Evolutionary conservation across 2,888 invertebrate genomes (phyloP).

Genomic region (Drosophila nr. fundita): DNA sequence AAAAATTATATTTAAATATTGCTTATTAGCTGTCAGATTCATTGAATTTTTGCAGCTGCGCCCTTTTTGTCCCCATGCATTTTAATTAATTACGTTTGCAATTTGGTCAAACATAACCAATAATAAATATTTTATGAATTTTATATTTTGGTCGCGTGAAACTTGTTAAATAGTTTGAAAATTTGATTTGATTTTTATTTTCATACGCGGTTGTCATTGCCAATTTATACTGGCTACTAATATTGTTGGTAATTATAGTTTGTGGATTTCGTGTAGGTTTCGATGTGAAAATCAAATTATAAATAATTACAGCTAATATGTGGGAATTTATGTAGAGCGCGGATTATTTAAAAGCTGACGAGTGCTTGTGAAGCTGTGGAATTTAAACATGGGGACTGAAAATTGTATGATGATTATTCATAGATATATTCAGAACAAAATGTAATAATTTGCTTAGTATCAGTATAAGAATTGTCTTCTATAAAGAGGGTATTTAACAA

Average conservation of each 20-base stretch:
- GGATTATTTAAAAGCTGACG: no score
- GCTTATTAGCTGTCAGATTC: conserved; percentile 17
- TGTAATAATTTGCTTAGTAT: not conserved
- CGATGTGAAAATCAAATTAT: conserved; percentile 1
- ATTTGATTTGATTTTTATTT: conserved; percentile 42
- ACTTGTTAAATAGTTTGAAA: conserved; percentile 62
- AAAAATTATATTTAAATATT: conserved; percentile 33
- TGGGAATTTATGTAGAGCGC: not conserved
- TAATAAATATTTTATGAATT: conserved; percentile 34
- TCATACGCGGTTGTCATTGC: conserved; percentile 2
- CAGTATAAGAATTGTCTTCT: not conserved
- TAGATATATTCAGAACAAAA: not conserved
- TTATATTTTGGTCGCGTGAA: conserved; percentile 10
- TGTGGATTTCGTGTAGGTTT: conserved; percentile 9
- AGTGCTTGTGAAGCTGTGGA: not conserved
- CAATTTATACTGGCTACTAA: conserved; percentile 16
- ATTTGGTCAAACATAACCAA: conserved; percentile 32
- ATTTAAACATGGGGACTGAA: not conserved
- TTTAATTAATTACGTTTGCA: conserved; percentile 73
- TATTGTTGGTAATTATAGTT: conserved; percentile 13
- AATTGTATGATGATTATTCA: not conserved
- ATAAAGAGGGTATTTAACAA: not conserved
- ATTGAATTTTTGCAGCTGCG: conserved; percentile 32
- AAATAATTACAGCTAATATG: conserved; percentile 4
- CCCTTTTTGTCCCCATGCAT: conserved; percentile 26